Evolutionary conservation across 2,888 invertebrate species (phyloP), one percentile per base, ranked within the genome.

Genomic region (Thymelicus acteon): DNA sequence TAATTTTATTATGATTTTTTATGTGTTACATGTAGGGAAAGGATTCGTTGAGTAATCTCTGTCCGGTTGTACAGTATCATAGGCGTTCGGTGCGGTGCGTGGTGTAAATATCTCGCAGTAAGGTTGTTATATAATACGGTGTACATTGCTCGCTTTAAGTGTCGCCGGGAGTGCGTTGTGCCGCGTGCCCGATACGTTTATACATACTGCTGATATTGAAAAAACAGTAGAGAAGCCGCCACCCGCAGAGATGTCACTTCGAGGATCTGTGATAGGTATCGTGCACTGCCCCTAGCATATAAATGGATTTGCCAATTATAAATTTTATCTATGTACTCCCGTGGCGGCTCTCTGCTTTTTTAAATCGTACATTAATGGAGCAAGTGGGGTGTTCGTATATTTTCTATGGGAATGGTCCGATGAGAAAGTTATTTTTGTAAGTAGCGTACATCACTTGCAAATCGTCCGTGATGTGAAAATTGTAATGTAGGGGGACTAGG

Each of bases 1-100:
- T 82, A 81, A 85, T 88, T 89, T 88, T 85, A 85, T 85, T 78
- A 73, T 85, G 83, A 86, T 86, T 85, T 87, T 88, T 84, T 88
- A 87, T 83, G 86, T 64, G 31, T 63, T 57, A 48, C 48, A 57
- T 39, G 82, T 84, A 82, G 82, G 83, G 79, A 78, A 76, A 78
- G 79, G 79, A 83, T 79, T 24, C 78, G 76, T 82, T 82, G 82
- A 81, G 82, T 83, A 83, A 79, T 80, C 80, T 79, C 69, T 49
- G 40, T 67, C 44, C 47, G 60, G 60, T 70, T 70, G 64, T 70
- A 70, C 58, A 70, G 62, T 63, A 48, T 47, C 2, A 12, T 44
- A 10, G 60, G 48, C 15, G 48, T 12, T 12, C 48, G 39, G 44
- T 49, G 47, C 19, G 47, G 58, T 49, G 63, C 24, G 48, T 40